Conservation (phyloP, 2,113 vertebrate species). For the Cervus canadensis region DNA sequence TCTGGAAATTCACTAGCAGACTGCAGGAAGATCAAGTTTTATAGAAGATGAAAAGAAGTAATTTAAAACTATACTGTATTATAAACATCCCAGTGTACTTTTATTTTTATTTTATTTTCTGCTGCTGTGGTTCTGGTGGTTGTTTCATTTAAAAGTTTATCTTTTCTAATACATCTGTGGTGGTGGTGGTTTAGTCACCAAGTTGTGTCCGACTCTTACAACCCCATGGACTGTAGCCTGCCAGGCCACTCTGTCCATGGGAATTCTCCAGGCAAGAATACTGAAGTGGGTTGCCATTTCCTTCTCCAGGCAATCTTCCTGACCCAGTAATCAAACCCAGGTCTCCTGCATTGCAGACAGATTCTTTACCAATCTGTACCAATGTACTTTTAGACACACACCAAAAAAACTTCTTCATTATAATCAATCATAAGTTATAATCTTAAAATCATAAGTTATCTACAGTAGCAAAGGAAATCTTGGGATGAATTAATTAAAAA, state of each 20-base stretch:
- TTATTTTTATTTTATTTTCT: background rate
- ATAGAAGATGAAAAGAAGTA: background rate
- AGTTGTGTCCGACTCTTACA: background rate
- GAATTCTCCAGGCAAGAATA: background rate
- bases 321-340: background rate
- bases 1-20: slow-evolving; percentile 58
- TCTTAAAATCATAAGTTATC: background rate
- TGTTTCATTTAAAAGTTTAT: background rate
- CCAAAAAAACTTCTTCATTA: background rate
- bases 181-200: background rate
- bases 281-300: background rate
- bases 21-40: slow-evolving; percentile 24
- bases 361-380: background rate
- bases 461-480: background rate
- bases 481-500: background rate
- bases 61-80: slow-evolving; percentile 7
- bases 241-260: background rate
- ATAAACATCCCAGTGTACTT: background rate
- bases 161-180: background rate
- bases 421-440: background rate
- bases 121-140: background rate
- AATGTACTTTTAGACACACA: background rate
- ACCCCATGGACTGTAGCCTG: background rate
- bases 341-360: background rate
- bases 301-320: background rate